phyloP scores from a whole-genome alignment of 2,113 vertebrate species.

The Aptenodytes patagonicus region DNA sequence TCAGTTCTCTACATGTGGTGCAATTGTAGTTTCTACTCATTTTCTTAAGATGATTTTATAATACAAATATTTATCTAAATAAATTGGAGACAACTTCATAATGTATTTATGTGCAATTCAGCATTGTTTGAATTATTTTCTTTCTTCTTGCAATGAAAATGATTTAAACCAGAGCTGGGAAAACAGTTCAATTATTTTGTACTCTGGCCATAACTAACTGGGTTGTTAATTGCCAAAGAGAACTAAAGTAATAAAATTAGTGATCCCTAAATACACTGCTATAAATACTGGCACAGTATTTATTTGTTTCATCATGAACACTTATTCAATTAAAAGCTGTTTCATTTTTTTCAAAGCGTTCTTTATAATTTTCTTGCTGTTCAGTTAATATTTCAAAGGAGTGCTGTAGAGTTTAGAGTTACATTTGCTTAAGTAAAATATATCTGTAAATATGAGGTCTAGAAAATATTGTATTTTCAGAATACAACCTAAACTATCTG shows the following conservation, averaged over 20 bases:
- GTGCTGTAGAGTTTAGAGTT: background rate
- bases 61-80: background rate
- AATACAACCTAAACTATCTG: background rate
- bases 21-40: background rate
- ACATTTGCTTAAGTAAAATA: background rate
- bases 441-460: background rate
- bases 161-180: background rate
- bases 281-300: background rate
- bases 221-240: slow-evolving; percentile 14
- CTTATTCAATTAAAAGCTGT: slow-evolving; percentile 7
- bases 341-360: background rate
- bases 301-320: background rate
- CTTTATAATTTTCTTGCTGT: background rate
- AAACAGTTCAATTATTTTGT: slow-evolving; percentile 30
- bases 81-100: background rate
- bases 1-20: background rate
- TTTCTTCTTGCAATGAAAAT: background rate
- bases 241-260: slow-evolving; percentile 25
- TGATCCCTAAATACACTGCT: slow-evolving; percentile 27
- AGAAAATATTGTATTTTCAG: background rate
- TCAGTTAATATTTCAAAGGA: background rate
- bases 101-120: background rate
- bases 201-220: background rate
- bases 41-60: background rate
- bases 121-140: background rate